These are phyloP conservation scores for Gallinago jamesoni DNA, from an alignment of 2,113 vertebrate genomes.

Conservation along the genomic window DNA sequence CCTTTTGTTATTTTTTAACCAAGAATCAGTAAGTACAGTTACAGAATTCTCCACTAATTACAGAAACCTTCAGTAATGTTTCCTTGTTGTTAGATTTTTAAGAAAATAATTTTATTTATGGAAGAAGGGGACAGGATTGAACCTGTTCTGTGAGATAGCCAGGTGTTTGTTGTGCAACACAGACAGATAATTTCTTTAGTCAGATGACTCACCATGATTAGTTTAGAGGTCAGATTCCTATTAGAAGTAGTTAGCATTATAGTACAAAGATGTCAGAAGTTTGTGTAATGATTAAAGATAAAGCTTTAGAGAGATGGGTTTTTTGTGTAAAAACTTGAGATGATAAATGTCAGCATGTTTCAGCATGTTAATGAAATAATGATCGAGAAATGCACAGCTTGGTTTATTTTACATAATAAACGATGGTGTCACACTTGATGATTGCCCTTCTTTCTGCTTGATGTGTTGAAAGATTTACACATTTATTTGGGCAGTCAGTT, in stretches of 20 bases:
- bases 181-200: background rate
- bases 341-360: background rate
- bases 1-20: background rate
- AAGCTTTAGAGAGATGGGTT: background rate
- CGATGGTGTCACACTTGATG: background rate
- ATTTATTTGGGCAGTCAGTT: background rate
- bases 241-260: background rate
- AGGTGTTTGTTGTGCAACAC: background rate
- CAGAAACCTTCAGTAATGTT: background rate
- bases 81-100: background rate
- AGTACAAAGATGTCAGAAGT: background rate
- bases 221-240: background rate
- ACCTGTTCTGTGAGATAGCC: background rate
- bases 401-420: background rate
- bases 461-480: background rate
- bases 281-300: background rate
- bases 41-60: no score
- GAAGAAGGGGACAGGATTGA: background rate
- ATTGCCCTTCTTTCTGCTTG: background rate
- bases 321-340: background rate
- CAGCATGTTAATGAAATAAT: accelerated
- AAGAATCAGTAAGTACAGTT: background rate
- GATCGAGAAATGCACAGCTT: background rate
- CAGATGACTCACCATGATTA: background rate
- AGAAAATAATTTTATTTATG: background rate